Base-by-base conservation (phyloP, 1,140 invertebrate species). In the Achatina immaculata region DNA sequence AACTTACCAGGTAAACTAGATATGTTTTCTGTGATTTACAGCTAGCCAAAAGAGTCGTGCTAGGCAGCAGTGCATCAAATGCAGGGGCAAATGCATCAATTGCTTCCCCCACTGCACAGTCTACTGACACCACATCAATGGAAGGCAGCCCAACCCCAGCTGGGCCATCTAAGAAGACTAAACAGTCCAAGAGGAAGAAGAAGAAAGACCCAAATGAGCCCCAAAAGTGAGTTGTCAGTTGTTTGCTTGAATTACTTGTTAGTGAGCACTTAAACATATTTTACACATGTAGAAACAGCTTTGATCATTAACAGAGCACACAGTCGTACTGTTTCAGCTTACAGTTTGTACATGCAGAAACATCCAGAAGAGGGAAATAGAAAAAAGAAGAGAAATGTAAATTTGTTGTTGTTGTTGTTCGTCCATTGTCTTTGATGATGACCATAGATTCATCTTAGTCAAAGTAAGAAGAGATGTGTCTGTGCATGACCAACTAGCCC, bases 191-290 rank as follows among this genome's bases (percentile, higher is more conserved):
- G 31, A 65, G 65, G 76, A 81, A 68, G 74, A 83, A 74, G 79
- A 42, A 36, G 69, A 81, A 58, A 78, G 78, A 69, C 71, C 82
- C 62, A 58, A 83, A 78, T 68, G 76, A 78, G 40, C 76, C 76
- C 9, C 58, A 66, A n/a, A 78, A 78, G 76, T 78, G n/a, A 78
- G 76, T 68, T 24, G 3, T 45, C 21, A 19, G 34, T 38, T 72
- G 7, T 72, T 38, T 14, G 16, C n/a, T n/a, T n/a, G n/a, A n/a
- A n/a, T 55, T 55, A n/a, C 51, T 55, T 55, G 14, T 55, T 55
- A 16, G 51, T 55, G n/a, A 55, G n/a, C 14, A 55, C n/a, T n/a
- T 16, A 55, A 55, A 55, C 51, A 55, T 55, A 55, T 55, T 55
- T 55, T 55, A 55, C 51, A 55, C 51, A 55, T 55, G 51, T 55